Evolutionary conservation across 1,140 invertebrate species (phyloP).

Genomic region (Linepithema humile): DNA sequence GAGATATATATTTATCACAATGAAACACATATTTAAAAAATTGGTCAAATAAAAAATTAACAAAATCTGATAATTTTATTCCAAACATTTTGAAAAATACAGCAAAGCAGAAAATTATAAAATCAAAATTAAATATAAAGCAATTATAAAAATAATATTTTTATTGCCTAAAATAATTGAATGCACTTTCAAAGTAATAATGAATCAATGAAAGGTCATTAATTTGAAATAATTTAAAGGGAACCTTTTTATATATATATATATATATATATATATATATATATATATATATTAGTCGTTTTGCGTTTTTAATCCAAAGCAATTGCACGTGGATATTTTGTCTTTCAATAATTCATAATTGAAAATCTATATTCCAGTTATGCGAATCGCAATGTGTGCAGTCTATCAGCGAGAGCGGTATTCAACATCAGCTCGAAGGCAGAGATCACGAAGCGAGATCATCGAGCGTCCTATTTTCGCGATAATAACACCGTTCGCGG

Average conservation of each 20-base stretch:
- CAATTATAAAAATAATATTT: background rate
- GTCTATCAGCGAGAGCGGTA: too few relatives aligned
- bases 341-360: background rate
- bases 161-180: background rate
- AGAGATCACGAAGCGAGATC: background rate
- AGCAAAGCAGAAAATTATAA: background rate
- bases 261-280: too few relatives aligned
- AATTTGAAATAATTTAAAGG: background rate
- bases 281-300: too few relatives aligned
- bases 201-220: background rate
- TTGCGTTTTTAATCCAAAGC: background rate
- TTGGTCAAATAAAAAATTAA: background rate
- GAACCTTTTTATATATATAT: background rate
- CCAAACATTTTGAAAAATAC: background rate
- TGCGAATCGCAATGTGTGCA: background rate
- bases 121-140: background rate
- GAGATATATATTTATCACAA: background rate
- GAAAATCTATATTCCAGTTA: background rate
- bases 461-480: conserved; percentile 17
- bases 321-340: background rate
- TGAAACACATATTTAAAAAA: background rate
- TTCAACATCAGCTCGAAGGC: background rate
- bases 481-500: conserved; percentile 47
- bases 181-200: background rate
- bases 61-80: background rate